These are phyloP conservation scores for Griposia aprilina DNA, from an alignment of 2,888 invertebrate genomes.

Conservation along the genomic window DNA sequence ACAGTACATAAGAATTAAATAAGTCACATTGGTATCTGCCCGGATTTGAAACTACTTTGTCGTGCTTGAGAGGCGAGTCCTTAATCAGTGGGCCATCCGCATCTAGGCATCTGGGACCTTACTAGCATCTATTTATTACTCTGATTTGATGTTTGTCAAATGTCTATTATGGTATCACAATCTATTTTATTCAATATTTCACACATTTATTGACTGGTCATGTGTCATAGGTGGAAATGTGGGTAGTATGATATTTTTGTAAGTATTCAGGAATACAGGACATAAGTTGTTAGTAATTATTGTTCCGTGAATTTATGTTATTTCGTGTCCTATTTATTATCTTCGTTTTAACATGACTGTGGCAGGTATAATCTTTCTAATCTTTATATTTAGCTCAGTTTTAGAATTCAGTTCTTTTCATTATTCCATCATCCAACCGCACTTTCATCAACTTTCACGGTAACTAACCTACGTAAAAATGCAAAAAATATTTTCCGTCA, in stretches of 20 bases:
- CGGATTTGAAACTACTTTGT: too few relatives aligned
- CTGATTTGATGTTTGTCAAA: background rate
- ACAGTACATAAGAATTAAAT: too few relatives aligned
- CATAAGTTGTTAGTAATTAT: background rate
- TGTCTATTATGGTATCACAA: background rate
- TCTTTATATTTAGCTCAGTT: background rate
- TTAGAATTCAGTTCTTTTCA: background rate
- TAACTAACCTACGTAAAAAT: background rate
- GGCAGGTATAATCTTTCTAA: background rate
- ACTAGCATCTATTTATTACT: background rate
- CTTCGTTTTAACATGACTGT: background rate
- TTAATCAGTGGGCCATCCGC: background rate
- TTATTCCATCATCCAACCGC: background rate
- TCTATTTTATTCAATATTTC: background rate
- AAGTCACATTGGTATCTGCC: too few relatives aligned
- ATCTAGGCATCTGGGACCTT: background rate
- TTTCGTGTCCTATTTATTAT: background rate
- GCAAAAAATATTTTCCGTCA: constrained; percentile 15
- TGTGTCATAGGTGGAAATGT: too few relatives aligned
- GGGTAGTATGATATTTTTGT: background rate
- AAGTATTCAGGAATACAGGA: background rate
- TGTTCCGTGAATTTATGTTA: too few relatives aligned
- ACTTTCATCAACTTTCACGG: constrained; percentile 35
- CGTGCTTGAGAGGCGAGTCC: background rate
- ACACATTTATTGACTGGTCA: too few relatives aligned